Evolutionary conservation across 2,888 invertebrate genomes (phyloP), one percentile per base, ranked within the genome.

Genomic region (Pharmacophagus antenor): DNA sequence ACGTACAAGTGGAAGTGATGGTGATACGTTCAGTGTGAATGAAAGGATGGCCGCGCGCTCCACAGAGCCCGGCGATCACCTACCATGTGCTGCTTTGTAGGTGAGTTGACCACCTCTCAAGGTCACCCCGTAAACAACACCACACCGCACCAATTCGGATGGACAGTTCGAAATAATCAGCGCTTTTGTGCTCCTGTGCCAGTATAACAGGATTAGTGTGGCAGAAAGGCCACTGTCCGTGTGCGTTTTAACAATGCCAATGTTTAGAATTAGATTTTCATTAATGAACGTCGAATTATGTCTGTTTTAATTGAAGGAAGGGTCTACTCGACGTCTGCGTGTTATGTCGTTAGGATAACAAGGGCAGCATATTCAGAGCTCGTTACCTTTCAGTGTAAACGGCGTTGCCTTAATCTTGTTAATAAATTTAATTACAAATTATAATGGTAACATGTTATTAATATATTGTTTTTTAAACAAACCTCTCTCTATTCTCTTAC

Each of bases 21-120:
- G 69, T 76, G 83, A 84, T 87, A 85, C 70, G 70, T 70, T 65
- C 61, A 64, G 74, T 70, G 79, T 86, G 85, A 86, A 69, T 70
- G 71, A 77, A 80, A 81, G 71, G 74, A 89, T 88, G 89, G 88
- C 84, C 81, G 83, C 76, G 83, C 73, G 84, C 81, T 82, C 81
- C 62, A 65, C 62, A 61, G 85, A 77, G 84, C 88, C 82, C 82
- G 86, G 82, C 84, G 79, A 79, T 70, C 67, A 70, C 74, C 78
- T 76, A 89, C 76, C 76, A 89, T 89, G 89, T 82, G 77, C 82
- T 73, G 79, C 75, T 69, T 78, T 79, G 69, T 89, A 88, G 87
- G 89, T 89, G 74, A 85, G 88, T 62, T 23, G 42, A 21, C 67
- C 71, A 65, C 65, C 65, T 65, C 62, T 77, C 84, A 85, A 85